A percentile compares a stretch with the other conserved stretches of the same genome.
Conservation (phyloP, 1,140 invertebrate species). For the Drosophila setifemur region DNA sequence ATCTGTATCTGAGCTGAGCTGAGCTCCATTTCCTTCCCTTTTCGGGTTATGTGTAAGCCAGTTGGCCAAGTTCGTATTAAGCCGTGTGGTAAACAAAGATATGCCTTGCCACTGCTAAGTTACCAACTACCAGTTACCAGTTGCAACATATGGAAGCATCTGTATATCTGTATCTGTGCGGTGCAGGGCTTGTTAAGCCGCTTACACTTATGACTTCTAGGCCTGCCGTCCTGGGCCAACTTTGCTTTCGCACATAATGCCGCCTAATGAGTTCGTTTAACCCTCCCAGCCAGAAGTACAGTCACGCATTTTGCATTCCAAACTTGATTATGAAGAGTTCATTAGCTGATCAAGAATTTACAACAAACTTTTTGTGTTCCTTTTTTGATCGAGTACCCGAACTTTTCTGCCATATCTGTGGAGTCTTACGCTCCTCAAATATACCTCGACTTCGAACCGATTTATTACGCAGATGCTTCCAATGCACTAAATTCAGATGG, state of each 20-base stretch:
- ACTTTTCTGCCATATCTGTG: no score
- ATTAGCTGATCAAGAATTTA: no score
- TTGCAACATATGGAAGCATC: constrained; percentile 11
- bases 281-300: background rate
- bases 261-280: constrained; percentile 51
- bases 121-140: constrained; percentile 33
- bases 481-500: no score
- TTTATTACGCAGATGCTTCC: no score
- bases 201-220: constrained; percentile 63
- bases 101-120: constrained; percentile 12
- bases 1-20: no score
- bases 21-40: background rate
- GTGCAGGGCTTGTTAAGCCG: constrained; percentile 40
- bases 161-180: constrained; percentile 16
- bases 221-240: constrained; percentile 33
- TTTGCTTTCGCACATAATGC: constrained; percentile 26
- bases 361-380: no score
- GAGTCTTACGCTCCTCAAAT: no score
- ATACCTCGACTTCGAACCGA: no score
- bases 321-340: no score
- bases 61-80: constrained; percentile 32
- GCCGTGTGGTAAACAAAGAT: constrained; percentile 34
- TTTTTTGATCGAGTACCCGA: no score
- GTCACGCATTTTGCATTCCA: no score
- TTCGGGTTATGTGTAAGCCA: no score